A percentile compares a stretch with the other conserved stretches of the same genome.
These are phyloP conservation scores for Rhincodon typus DNA, from an alignment of 2,797 vertebrate genomes.

Conservation along the genomic window DNA sequence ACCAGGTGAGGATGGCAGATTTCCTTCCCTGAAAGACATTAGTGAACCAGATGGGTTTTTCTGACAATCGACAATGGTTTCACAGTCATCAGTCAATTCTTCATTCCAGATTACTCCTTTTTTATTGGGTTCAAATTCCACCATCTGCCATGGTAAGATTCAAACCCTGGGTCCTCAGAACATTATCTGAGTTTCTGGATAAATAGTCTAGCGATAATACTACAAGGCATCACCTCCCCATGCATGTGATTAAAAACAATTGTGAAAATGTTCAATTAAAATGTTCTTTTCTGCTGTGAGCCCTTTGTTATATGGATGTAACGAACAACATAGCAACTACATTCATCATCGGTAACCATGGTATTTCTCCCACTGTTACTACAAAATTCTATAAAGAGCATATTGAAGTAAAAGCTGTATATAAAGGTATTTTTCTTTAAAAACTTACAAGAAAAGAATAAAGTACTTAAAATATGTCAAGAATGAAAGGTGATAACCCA, in stretches of 20 bases:
- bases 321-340: not conserved
- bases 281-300: not conserved
- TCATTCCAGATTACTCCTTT: too few species aligned
- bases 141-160: too few species aligned
- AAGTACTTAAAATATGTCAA: not conserved
- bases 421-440: not conserved
- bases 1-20: too few species aligned
- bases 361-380: not conserved
- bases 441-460: not conserved
- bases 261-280: constrained; percentile 26
- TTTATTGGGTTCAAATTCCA: too few species aligned
- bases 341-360: constrained; percentile 11
- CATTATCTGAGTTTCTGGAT: too few species aligned
- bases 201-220: too few species aligned
- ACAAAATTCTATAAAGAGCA: not conserved
- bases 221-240: not conserved
- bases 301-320: not conserved
- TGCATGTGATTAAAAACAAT: constrained; percentile 14
- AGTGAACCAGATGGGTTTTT: too few species aligned
- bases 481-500: not conserved
- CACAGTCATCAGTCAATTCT: too few species aligned
- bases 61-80: too few species aligned
- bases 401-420: not conserved
- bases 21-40: too few species aligned
- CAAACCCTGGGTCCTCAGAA: too few species aligned